Evolutionary conservation across 2,797 vertebrate species (phyloP).

Genomic region (Eulemur rubriventer): DNA sequence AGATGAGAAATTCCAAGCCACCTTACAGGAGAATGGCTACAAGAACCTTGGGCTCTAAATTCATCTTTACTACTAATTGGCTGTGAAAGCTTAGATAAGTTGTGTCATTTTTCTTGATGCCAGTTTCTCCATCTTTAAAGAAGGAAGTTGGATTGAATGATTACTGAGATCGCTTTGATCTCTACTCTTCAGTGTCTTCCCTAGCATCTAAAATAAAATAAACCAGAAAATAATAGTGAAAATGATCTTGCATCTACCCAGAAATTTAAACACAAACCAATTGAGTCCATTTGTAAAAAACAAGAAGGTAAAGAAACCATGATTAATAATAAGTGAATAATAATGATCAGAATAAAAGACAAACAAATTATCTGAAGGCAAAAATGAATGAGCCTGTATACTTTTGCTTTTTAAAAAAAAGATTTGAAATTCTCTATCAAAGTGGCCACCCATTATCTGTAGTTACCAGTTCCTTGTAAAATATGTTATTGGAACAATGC

Average conservation of each 20-base stretch:
- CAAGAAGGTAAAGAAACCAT: neutral
- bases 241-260: neutral
- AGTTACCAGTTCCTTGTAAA: conserved; percentile 27
- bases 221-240: neutral
- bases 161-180: neutral
- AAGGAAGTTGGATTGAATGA: neutral
- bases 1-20: neutral
- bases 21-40: neutral
- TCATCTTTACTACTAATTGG: neutral
- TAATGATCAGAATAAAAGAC: neutral
- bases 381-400: neutral
- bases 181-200: neutral
- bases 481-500: neutral
- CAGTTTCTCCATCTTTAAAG: conserved; percentile 16
- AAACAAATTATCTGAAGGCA: neutral
- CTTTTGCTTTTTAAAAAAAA: neutral
- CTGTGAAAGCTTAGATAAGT: neutral
- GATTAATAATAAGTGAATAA: neutral
- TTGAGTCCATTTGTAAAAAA: neutral
- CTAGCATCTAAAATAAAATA: conserved; percentile 6
- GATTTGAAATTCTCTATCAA: neutral
- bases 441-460: neutral
- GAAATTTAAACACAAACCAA: neutral
- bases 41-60: neutral
- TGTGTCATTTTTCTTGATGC: neutral